Base-by-base conservation (phyloP, 92 coral and sea anemone genomes). In the Palythoa heliodiscus region DNA sequence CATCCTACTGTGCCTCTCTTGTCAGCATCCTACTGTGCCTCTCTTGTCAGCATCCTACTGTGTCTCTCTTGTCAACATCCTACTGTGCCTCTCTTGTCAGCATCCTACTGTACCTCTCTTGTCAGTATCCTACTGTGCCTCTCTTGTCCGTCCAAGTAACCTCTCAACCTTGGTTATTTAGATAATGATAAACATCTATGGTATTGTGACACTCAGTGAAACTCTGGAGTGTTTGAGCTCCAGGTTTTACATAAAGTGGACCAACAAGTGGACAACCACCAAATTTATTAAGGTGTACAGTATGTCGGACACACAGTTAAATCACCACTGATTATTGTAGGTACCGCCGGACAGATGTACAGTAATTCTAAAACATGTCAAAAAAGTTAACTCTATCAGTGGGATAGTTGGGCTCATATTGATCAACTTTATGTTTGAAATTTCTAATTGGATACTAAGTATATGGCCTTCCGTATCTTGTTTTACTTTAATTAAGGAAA, bases 391-490 rank as follows among this genome's bases (percentile, higher is more conserved):
- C 73, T 69, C 73, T 69, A 22, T 69, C 73, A 11, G 40, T 38
- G 9, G 40, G 14, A 3, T 69, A 16, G 35, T 69, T 69, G 24
- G 73, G 73, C 7, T 16, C 73, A 14, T 24, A 14, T 69, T 69
- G 73, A 69, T 15, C 24, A 69, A 38, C 35, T 69, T 14, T 22
- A 38, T 69, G 29, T 69, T 68, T 25, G 22, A 10, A 7, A 22
- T 20, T 4, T 68, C 3, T 6, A 68, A 20, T 69, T 69, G 73
- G 4, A 22, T 69, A 69, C 15, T 24, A 22, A 68, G 20, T 22
- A 68, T 24, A 23, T 16, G 73, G 73, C 73, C 52, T 38, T 71
- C 77, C 11, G 77, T 72, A 40, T 43, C 77, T 72, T 72, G 77
- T 22, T 22, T 72, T 1, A 43, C 52, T 15, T 17, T 72, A 16